Percentiles rank a stretch among this genome's conserved stretches.
Evolutionary conservation across 2,797 vertebrate genomes (phyloP).

Genomic region (Anguilla megastoma): DNA sequence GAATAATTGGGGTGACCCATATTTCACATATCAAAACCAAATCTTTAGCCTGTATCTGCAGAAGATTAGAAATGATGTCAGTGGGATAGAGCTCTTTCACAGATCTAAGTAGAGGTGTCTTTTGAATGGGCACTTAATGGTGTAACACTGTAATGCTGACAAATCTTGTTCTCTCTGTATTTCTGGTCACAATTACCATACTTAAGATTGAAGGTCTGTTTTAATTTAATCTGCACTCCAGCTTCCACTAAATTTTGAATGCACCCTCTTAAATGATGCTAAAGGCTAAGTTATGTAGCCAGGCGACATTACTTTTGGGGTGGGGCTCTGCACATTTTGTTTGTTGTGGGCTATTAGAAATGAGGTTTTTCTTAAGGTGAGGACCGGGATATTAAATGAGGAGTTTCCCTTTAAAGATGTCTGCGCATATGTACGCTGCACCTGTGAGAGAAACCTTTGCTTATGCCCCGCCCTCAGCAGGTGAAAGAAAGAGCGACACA

Average conservation of each 20-base stretch:
- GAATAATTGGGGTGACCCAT: neutral
- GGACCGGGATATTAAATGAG: neutral
- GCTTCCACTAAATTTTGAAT: neutral
- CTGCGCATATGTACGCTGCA: neutral
- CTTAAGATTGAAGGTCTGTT: neutral
- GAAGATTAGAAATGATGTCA: neutral
- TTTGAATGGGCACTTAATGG: neutral
- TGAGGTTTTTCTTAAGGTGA: conserved; percentile 16
- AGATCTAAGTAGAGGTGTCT: neutral
- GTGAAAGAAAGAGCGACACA: conserved; percentile 37
- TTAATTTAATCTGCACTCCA: neutral
- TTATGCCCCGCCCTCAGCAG: conserved; percentile 37
- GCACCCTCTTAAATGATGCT: neutral
- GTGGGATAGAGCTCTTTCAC: neutral
- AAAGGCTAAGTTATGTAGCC: neutral
- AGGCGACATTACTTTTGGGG: neutral
- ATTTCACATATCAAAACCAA: neutral
- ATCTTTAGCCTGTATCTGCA: neutral
- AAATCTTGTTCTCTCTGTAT: neutral
- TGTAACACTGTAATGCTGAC: neutral
- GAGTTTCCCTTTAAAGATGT: neutral
- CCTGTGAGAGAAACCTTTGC: neutral
- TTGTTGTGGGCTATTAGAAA: neutral
- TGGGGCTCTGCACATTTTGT: neutral
- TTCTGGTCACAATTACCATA: neutral